Conservation (phyloP, 2,888 invertebrate genomes). For the Apamea anceps region DNA sequence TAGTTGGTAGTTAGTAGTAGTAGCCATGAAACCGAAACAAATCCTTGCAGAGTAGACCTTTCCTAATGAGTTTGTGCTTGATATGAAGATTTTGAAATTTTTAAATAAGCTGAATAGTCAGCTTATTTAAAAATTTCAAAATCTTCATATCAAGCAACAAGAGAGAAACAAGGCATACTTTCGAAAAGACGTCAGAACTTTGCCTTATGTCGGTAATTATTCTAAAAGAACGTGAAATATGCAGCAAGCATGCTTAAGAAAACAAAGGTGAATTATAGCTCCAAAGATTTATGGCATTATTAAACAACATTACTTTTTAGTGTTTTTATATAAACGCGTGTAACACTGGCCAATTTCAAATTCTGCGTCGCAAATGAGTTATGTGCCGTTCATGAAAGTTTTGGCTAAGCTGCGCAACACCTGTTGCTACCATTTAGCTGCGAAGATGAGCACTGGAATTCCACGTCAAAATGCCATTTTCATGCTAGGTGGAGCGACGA, state of each 20-base stretch:
- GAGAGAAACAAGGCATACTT: not conserved
- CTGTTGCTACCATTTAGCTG: not conserved
- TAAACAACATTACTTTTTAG: slow-evolving; percentile 30
- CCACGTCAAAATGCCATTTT: too few relatives aligned
- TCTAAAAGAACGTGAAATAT: slow-evolving; percentile 22
- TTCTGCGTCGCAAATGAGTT: slow-evolving; percentile 26
- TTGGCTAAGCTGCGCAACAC: not conserved
- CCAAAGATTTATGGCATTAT: slow-evolving; percentile 42
- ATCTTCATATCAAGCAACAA: too few relatives aligned
- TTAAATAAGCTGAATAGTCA: too few relatives aligned
- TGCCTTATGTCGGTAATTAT: not conserved
- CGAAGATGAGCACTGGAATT: not conserved
- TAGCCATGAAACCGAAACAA: not conserved
- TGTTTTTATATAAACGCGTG: slow-evolving; percentile 10
- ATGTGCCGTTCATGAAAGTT: slow-evolving; percentile 15
- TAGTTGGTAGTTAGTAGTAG: too few relatives aligned
- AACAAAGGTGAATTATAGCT: slow-evolving; percentile 21
- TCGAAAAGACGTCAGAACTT: not conserved
- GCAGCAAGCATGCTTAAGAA: slow-evolving; percentile 4
- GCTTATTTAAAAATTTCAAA: too few relatives aligned
- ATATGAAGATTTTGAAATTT: not conserved
- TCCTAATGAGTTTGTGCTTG: too few relatives aligned
- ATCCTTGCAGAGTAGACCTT: not conserved
- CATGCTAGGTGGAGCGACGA: too few relatives aligned
- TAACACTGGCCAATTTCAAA: slow-evolving; percentile 43